These are phyloP conservation scores for Brevimyrus niger DNA, from an alignment of 2,113 vertebrate genomes.

Conservation along the genomic window DNA sequence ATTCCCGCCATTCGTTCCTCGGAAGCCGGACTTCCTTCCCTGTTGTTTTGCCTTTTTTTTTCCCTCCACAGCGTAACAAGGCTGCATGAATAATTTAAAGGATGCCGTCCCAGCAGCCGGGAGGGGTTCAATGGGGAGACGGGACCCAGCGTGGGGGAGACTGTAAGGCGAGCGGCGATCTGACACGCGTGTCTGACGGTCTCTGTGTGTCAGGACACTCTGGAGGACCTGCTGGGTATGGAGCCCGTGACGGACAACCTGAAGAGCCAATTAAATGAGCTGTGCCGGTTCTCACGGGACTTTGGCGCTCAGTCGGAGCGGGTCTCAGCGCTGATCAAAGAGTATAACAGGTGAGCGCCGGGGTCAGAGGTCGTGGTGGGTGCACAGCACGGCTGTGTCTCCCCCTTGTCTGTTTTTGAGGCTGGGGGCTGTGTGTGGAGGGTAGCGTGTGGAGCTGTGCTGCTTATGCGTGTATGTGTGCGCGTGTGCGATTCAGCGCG, in stretches of 20 bases:
- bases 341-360: conserved; percentile 81
- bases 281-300: conserved; percentile 87
- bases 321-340: conserved; percentile 85
- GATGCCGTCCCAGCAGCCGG: neutral
- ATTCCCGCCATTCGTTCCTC: neutral
- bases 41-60: neutral
- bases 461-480: conserved; percentile 36
- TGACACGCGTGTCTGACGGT: neutral
- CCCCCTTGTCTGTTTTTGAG: neutral
- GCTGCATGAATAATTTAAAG: neutral
- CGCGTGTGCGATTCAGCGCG: conserved; percentile 13
- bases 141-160: neutral
- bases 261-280: conserved; percentile 83
- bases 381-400: neutral
- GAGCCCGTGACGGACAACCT: conserved; percentile 83
- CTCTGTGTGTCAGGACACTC: conserved; percentile 62
- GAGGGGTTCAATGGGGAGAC: neutral
- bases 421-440: conserved; percentile 20
- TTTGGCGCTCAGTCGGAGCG: conserved; percentile 76
- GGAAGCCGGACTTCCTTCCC: neutral
- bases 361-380: conserved; percentile 9
- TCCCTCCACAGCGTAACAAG: neutral
- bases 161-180: neutral
- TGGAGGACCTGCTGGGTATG: conserved; percentile 72
- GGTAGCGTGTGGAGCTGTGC: conserved; percentile 33